Evolutionary conservation across 2,888 invertebrate genomes (phyloP).

Genomic region (Tenthredo livida): DNA sequence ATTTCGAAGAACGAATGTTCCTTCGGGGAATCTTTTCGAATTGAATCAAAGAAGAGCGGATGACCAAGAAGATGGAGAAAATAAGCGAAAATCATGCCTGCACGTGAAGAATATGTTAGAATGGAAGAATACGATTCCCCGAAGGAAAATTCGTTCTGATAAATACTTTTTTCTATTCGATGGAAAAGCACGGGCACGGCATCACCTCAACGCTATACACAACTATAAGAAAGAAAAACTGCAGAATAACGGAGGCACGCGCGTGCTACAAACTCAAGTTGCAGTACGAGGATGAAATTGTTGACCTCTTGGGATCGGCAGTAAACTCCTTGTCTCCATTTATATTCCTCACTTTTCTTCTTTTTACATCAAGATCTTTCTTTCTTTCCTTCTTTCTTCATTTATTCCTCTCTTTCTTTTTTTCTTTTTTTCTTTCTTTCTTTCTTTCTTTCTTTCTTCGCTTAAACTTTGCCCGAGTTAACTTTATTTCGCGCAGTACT

Average conservation of each 20-base stretch:
- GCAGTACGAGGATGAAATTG: constrained; percentile 15
- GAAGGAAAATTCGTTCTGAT: no score
- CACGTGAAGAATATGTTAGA: no score
- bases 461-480: constrained; percentile 16
- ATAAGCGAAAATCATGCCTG: no score
- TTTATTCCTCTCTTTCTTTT: not conserved
- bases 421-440: not conserved
- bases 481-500: constrained; percentile 8
- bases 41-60: no score
- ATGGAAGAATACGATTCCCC: no score
- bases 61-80: no score
- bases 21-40: no score
- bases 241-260: not conserved
- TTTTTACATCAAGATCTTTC: not conserved
- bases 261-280: constrained; percentile 6
- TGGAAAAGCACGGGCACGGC: no score
- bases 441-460: not conserved
- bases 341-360: constrained; percentile 4
- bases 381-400: not conserved
- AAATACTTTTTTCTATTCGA: no score
- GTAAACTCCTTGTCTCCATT: constrained; percentile 29
- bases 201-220: not conserved
- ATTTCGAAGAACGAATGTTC: no score
- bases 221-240: not conserved
- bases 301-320: constrained; percentile 45